Conservation (phyloP, 2,797 vertebrate genomes). For the Lagorchestes hirsutus region DNA sequence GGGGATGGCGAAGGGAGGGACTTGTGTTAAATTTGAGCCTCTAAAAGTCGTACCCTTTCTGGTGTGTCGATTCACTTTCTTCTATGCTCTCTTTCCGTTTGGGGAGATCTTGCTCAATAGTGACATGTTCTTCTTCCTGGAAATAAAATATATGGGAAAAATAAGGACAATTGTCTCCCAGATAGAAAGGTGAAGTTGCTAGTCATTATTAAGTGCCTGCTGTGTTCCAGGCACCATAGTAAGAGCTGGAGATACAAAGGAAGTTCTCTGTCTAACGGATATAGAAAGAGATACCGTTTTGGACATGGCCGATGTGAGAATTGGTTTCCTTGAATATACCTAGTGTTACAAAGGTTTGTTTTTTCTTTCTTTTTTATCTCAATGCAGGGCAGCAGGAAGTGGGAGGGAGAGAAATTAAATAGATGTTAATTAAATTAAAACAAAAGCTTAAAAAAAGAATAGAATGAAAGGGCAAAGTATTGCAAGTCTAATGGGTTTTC, state of each 20-base stretch:
- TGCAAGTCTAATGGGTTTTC: too few relatives aligned
- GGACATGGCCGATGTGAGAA: background rate
- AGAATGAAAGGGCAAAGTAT: too few relatives aligned
- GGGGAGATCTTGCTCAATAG: constrained; percentile 71
- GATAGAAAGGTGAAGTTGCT: background rate
- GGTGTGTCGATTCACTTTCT: constrained; percentile 54
- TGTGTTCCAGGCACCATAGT: background rate
- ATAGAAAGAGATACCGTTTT: background rate
- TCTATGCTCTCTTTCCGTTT: constrained; percentile 61
- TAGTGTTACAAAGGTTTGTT: background rate
- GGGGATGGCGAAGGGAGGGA: background rate
- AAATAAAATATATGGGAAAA: constrained; percentile 70
- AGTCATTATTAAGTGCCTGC: background rate
- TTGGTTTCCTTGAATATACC: background rate
- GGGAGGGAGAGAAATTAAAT: background rate
- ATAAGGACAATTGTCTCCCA: constrained; percentile 32
- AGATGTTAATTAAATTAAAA: background rate
- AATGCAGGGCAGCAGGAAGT: background rate
- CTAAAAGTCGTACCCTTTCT: constrained; percentile 81
- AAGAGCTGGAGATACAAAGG: background rate
- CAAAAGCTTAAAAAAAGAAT: background rate
- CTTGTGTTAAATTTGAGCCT: background rate
- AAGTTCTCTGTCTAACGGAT: background rate
- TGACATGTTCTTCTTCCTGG: constrained; percentile 80
- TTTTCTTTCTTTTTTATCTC: background rate